Conservation (phyloP, 2,113 vertebrate genomes). For the Dicrurus megarhynchus region DNA sequence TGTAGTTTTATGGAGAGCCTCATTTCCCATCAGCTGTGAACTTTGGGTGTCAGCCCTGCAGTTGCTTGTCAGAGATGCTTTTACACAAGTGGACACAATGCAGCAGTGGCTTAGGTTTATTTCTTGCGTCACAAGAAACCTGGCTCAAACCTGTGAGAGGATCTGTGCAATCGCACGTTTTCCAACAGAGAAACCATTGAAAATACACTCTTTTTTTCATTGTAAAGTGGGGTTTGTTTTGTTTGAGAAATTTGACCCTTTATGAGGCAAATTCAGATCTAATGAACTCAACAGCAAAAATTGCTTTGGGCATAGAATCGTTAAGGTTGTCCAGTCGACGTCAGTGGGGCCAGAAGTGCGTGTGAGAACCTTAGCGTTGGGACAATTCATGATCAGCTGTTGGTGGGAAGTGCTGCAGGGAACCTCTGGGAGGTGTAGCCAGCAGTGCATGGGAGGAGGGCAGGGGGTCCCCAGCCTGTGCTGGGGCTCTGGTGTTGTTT, state of each 20-base stretch:
- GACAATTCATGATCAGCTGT: neutral
- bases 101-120: neutral
- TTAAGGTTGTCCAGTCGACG: neutral
- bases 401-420: neutral
- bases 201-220: neutral
- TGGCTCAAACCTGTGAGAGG: neutral
- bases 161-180: neutral
- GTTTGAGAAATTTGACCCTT: neutral
- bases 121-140: fast-evolving
- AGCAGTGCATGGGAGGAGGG: neutral
- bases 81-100: neutral
- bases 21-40: neutral
- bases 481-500: neutral
- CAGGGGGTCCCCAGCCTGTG: neutral
- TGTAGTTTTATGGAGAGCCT: neutral
- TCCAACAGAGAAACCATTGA: neutral
- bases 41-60: neutral
- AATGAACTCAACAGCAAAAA: neutral
- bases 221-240: neutral
- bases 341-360: neutral
- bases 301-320: neutral
- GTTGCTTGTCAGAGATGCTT: neutral
- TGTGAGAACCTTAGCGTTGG: neutral
- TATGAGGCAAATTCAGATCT: neutral
- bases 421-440: neutral